phyloP scores from a whole-genome alignment of 2,113 vertebrate genomes.

The Damaliscus lunatus region DNA sequence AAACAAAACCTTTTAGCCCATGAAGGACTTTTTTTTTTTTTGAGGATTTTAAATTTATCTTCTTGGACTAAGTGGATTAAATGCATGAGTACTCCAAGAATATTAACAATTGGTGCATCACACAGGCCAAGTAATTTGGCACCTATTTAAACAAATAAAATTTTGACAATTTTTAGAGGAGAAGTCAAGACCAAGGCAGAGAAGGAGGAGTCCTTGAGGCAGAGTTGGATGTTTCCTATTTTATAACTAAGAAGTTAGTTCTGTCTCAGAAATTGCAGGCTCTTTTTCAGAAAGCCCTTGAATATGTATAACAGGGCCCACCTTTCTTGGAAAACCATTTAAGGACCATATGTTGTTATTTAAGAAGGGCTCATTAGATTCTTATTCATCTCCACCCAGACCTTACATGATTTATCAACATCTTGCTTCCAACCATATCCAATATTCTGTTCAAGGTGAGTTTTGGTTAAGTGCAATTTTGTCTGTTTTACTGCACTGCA shows the following conservation, averaged over 20 bases:
- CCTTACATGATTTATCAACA: not conserved
- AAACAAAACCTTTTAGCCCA: not conserved
- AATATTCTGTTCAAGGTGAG: not conserved
- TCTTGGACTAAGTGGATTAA: not conserved
- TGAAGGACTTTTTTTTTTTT: not conserved
- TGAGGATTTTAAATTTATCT: not conserved
- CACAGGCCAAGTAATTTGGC: not conserved
- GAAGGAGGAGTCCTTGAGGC: not conserved
- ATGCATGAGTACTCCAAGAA: not conserved
- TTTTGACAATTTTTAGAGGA: not conserved
- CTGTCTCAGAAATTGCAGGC: not conserved
- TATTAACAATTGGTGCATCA: not conserved
- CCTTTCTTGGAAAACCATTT: not conserved
- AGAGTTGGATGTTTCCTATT: not conserved
- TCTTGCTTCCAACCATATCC: not conserved
- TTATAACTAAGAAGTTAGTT: not conserved
- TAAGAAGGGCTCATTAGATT: not conserved
- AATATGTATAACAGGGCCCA: not conserved
- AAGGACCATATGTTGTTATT: not conserved
- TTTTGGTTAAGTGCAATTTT: not conserved
- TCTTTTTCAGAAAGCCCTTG: not conserved
- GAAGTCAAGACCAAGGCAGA: not conserved
- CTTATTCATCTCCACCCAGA: not conserved
- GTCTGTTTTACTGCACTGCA: not conserved
- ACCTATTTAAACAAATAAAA: not conserved